Percentiles rank a stretch among this genome's conserved stretches.
These are phyloP conservation scores for Henricia sp. DNA, from an alignment of 53 echinoderm and acorn worm species.

Conservation along the genomic window DNA sequence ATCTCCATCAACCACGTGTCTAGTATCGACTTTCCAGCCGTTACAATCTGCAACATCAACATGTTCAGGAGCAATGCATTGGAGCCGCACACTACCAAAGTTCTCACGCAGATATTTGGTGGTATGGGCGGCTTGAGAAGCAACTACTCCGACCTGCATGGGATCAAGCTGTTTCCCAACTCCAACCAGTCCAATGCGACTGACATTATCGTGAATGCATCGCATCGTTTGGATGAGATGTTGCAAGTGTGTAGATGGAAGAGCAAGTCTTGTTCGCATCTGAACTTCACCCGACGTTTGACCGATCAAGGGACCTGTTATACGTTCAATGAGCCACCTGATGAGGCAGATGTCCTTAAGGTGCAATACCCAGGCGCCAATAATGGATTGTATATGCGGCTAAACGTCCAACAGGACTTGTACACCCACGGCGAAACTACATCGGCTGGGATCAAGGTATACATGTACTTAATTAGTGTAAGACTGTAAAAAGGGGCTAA, in stretches of 20 bases:
- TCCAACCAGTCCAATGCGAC: background rate
- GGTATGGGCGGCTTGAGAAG: background rate
- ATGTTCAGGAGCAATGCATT: background rate
- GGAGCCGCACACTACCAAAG: background rate
- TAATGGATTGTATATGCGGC: slow-evolving; percentile 42
- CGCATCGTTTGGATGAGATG: slow-evolving; percentile 71
- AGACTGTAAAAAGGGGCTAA: background rate
- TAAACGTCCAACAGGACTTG: slow-evolving; percentile 61
- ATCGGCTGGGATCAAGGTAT: slow-evolving; percentile 65
- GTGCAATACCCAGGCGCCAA: slow-evolving; percentile 8
- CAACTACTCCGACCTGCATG: background rate
- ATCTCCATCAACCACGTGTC: slow-evolving; percentile 61
- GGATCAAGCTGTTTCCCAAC: slow-evolving; percentile 13
- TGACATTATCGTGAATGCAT: background rate
- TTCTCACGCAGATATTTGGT: background rate
- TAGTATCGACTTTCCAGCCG: slow-evolving; percentile 55
- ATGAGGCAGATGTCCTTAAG: background rate
- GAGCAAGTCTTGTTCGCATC: slow-evolving; percentile 18
- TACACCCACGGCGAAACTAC: slow-evolving; percentile 45
- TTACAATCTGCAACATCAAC: slow-evolving; percentile 72
- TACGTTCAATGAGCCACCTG: slow-evolving; percentile 61
- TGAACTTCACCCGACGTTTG: slow-evolving; percentile 51
- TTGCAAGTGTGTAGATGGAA: slow-evolving; percentile 44
- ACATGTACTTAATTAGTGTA: background rate
- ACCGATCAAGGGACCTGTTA: slow-evolving; percentile 70